Evolutionary conservation across 1,140 invertebrate species (phyloP).

Genomic region (Liolophura sinensis): DNA sequence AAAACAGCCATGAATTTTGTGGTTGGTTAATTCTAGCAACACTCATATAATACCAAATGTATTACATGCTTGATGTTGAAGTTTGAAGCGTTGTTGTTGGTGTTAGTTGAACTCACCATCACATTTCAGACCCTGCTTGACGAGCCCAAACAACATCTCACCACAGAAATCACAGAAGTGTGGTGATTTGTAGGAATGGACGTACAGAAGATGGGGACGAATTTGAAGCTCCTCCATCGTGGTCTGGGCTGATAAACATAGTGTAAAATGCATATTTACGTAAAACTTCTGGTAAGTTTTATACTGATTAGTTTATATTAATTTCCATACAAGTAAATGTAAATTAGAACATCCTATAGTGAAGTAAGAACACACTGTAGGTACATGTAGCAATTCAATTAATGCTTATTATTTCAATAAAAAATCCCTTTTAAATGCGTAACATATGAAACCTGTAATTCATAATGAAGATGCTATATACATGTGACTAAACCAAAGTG

Average conservation of each 20-base stretch:
- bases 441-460: no score
- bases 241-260: constrained; percentile 68
- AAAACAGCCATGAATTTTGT: no score
- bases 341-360: no score
- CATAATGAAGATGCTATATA: no score
- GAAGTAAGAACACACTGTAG: no score
- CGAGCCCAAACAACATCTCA: constrained; percentile 98
- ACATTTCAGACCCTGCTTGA: constrained; percentile 97
- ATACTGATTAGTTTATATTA: constrained; percentile 1
- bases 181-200: constrained; percentile 97
- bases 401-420: no score
- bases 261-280: constrained; percentile 17
- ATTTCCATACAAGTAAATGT: constrained; percentile 1
- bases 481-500: no score
- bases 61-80: constrained; percentile 1
- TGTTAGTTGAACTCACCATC: constrained; percentile 70
- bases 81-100: not conserved
- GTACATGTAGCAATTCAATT: no score
- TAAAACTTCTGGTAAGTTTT: constrained; percentile 4
- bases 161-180: constrained; percentile 98
- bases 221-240: constrained; percentile 74
- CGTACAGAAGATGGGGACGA: constrained; percentile 86
- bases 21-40: no score
- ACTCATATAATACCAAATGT: not conserved
- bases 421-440: no score